Conservation (phyloP, 2,797 vertebrate genomes). For the Typhlichthys eigenmanni region DNA sequence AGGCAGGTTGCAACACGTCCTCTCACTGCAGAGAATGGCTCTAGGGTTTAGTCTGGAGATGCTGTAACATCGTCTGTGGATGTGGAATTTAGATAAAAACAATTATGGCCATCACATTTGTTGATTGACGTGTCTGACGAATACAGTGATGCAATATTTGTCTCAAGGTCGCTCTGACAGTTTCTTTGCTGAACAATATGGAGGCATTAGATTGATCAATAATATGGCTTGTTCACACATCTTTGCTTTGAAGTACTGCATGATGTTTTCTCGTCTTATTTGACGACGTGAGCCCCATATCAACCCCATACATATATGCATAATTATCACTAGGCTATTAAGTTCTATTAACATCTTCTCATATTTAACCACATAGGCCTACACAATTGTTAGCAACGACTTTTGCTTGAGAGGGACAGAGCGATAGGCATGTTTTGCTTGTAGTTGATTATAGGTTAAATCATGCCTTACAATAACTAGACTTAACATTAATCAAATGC, state of each 20-base stretch:
- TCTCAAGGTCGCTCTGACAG: constrained; percentile 76
- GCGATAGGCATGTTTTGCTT: too few species aligned
- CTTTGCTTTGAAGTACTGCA: constrained; percentile 1
- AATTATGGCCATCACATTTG: constrained; percentile 16
- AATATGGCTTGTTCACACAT: constrained; percentile 34
- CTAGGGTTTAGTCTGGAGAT: constrained; percentile 40
- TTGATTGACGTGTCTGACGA: constrained; percentile 58
- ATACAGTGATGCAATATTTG: constrained; percentile 33
- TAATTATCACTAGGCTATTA: background rate
- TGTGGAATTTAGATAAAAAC: constrained; percentile 7
- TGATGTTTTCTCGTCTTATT: constrained; percentile 11
- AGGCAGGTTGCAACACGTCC: constrained; percentile 83
- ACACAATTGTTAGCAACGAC: too few species aligned
- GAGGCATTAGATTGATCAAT: constrained; percentile 59
- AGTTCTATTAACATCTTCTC: background rate
- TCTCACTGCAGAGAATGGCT: constrained; percentile 74
- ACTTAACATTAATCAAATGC: background rate
- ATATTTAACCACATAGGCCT: background rate
- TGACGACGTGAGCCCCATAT: background rate
- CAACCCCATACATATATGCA: background rate
- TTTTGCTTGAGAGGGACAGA: too few species aligned
- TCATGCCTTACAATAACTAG: too few species aligned
- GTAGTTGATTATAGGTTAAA: too few species aligned
- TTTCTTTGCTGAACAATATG: constrained; percentile 61
- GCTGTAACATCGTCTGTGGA: constrained; percentile 2